Percentiles rank a stretch among this genome's conserved stretches.
These are phyloP conservation scores for Aurelia aurita DNA, from an alignment of 30 jellyfish, hydroid and myxozoan genomes.

Conservation along the genomic window DNA sequence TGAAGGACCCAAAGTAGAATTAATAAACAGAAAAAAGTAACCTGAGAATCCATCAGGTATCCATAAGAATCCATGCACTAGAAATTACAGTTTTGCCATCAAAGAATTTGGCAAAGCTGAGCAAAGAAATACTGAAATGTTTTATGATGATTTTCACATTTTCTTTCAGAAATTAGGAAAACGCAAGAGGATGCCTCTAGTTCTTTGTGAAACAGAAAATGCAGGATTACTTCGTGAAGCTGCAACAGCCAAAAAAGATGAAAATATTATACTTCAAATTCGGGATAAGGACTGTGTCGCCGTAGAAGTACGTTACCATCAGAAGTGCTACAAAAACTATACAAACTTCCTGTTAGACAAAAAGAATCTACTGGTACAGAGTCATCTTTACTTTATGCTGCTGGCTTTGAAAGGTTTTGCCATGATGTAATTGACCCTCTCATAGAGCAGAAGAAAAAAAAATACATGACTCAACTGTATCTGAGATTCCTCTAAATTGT, in stretches of 20 bases:
- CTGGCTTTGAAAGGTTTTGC: conserved; percentile 32
- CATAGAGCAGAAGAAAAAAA: not conserved
- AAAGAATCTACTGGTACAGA: not conserved
- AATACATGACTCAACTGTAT: conserved; percentile 3
- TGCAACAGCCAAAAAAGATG: conserved; percentile 45
- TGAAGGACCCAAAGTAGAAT: too few relatives aligned
- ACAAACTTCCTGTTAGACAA: conserved; percentile 25
- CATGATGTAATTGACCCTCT: conserved; percentile 6
- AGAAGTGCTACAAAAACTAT: conserved; percentile 38
- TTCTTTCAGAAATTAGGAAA: conserved; percentile 31
- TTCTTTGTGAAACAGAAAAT: conserved; percentile 29
- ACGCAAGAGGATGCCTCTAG: conserved; percentile 24
- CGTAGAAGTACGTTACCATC: conserved; percentile 51
- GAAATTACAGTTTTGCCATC: too few relatives aligned
- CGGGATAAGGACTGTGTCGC: conserved; percentile 73
- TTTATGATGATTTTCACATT: not conserved
- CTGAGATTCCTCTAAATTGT: conserved; percentile 28
- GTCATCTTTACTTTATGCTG: conserved; percentile 4
- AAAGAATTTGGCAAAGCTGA: too few relatives aligned
- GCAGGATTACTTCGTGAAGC: conserved; percentile 61
- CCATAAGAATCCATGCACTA: too few relatives aligned
- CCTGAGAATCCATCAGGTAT: too few relatives aligned
- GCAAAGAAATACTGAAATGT: too few relatives aligned
- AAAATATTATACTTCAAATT: conserved; percentile 37
- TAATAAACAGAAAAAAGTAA: too few relatives aligned